Evolutionary conservation across 2,888 invertebrate genomes (phyloP).

Genomic region (Lottia gigantea): DNA sequence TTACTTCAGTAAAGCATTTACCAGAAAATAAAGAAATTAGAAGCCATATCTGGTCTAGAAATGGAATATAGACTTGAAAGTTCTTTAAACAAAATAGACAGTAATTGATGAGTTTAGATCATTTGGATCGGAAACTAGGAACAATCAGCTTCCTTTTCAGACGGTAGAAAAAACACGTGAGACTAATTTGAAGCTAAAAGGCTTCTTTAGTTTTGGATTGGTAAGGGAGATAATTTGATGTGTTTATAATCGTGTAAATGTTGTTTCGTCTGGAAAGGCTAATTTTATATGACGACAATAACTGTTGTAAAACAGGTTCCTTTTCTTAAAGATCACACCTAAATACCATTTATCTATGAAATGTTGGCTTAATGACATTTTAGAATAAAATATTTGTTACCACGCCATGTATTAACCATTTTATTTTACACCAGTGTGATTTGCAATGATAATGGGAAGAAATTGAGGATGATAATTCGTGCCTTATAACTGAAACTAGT

Average conservation of each 20-base stretch:
- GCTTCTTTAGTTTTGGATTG: neutral
- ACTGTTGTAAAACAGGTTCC: neutral
- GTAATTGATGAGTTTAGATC: too few relatives aligned
- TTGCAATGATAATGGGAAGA: neutral
- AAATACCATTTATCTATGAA: conserved; percentile 3
- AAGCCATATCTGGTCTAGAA: too few relatives aligned
- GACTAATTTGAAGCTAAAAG: conserved; percentile 1
- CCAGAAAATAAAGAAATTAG: too few relatives aligned
- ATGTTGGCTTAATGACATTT: neutral
- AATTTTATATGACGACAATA: conserved; percentile 2
- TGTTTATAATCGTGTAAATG: neutral
- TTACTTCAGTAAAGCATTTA: too few relatives aligned
- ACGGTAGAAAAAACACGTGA: neutral
- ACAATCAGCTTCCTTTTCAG: neutral
- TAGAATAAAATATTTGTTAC: conserved; percentile 1
- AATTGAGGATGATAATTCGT: neutral
- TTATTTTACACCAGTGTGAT: neutral
- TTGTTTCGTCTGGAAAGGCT: neutral
- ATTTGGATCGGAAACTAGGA: too few relatives aligned
- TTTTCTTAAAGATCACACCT: neutral
- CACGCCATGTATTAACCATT: conserved; percentile 4
- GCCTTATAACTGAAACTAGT: neutral
- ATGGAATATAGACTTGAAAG: too few relatives aligned
- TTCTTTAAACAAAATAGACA: too few relatives aligned
- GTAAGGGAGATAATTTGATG: conserved; percentile 2